Evolutionary conservation across 2,888 invertebrate genomes (phyloP), one percentile per base, ranked within the genome.

Genomic region (Escarpia spicata): DNA sequence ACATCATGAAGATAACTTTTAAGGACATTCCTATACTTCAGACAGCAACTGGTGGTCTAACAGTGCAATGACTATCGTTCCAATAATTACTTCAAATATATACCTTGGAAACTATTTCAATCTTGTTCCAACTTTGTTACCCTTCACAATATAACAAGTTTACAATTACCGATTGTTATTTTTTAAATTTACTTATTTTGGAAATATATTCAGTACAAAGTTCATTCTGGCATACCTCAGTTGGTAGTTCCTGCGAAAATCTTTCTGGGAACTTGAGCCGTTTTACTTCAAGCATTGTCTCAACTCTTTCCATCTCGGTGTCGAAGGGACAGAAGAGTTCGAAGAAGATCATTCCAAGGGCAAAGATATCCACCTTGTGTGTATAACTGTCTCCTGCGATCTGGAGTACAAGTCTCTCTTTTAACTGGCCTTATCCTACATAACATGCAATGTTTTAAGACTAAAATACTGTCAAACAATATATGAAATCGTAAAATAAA

Each of bases 331-430:
- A 98, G 90, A 99, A 97, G 93, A 99, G 96, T 97, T 99, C 99
- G 96, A 99, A 98, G 94, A 99, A 97, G 93, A 99, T 99, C 93
- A 99, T 97, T 2, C 99, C 99, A 94, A 99, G 97, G 0, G 99
- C 98, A 97, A 98, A 99, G 93, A 99, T 99, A 96, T 99, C 99
- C 92, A 99, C 99, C 97, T 99, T 99, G 92, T 96, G 95, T 58
- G 96, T 96, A 94, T 97, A 97, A 3, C 94, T 94, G 90, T 95
- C 94, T 15, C 95, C 95, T 60, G 94, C 93, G 58, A 95, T 94
- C 96, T 96, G 94, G 90, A 94, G 92, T 26, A 75, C 75, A 75
- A 26, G 19, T 2, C 4, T 75, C 75, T 2, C 75, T 75, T 15
- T 75, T n/a, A 75, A 26, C 26, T 15, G 75, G 26, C 75, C 19